phyloP scores from a whole-genome alignment of 1,140 invertebrate genomes.

The Matsumurasca onukii region DNA sequence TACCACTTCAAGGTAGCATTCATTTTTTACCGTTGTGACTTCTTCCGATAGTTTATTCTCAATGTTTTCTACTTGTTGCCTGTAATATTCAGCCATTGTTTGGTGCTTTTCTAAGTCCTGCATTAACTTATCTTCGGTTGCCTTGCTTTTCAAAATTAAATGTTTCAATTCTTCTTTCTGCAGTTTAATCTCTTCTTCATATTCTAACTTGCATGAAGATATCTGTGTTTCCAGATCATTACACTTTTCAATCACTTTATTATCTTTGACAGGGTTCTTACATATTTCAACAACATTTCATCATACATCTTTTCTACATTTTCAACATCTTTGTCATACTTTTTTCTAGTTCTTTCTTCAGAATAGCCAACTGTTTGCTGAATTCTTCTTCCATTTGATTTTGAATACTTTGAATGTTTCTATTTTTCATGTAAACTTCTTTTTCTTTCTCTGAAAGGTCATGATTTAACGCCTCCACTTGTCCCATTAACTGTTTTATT shows the following conservation, averaged over 20 bases:
- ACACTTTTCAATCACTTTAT: background rate
- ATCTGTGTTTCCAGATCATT: background rate
- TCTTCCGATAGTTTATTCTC: constrained; percentile 29
- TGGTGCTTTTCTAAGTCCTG: constrained; percentile 14
- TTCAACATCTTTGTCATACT: constrained; percentile 12
- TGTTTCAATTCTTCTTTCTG: background rate
- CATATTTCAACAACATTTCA: constrained; percentile 1
- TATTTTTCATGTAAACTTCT: background rate
- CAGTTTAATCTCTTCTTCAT: background rate
- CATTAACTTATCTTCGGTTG: constrained; percentile 3
- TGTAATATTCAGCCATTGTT: constrained; percentile 4
- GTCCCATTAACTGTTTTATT: constrained; percentile 6
- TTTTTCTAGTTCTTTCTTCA: constrained; percentile 7
- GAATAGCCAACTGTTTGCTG: background rate
- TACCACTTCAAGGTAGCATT: background rate
- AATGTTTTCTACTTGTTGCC: constrained; percentile 18
- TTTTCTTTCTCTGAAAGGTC: constrained; percentile 5
- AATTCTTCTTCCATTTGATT: constrained; percentile 12
- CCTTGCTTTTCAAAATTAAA: background rate
- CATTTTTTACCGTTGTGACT: constrained; percentile 6
- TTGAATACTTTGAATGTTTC: background rate
- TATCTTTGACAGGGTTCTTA: background rate
- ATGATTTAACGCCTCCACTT: background rate
- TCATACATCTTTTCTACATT: constrained; percentile 14
- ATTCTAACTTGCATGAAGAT: background rate